Evolutionary conservation across 2,113 vertebrate genomes (phyloP), one percentile per base, ranked within the genome.

Genomic region (Pachypanchax playfairii): DNA sequence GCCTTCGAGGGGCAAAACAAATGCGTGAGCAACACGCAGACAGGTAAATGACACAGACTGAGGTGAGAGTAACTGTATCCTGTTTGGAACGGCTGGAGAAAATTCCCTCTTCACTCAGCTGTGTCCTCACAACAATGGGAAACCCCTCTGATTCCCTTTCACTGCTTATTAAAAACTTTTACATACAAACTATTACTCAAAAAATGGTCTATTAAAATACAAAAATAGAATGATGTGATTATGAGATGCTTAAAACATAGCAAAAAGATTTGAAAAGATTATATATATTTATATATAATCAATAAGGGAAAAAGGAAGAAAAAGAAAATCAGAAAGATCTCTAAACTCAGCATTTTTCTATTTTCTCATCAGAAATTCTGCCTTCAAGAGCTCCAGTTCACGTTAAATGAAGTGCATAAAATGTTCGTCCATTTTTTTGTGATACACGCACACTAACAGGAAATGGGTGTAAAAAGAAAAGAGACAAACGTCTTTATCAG

Each of bases 321-420:
- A n/a, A n/a, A n/a, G n/a, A n/a, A n/a, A n/a, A n/a, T n/a, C n/a
- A n/a, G n/a, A n/a, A n/a, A n/a, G n/a, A n/a, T n/a, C n/a, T n/a
- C n/a, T 33, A 33, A 11, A 33, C 6, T 9, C 29, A 31, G 29
- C 29, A 9, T 6, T 39, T 2, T 41, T n/a, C 13, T 36, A 11
- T 36, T 11, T 11, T 36, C 3, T 36, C 35, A 36, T 14, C 35
- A 13, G 35, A 36, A 14, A 36, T 42, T 42, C 43, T 21, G 42
- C 12, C 9, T 44, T 22, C 21, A 28, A 66, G 48, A 62, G 57
- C 48, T 57, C 84, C 65, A 74, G 63, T 67, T 87, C 83, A 81
- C 62, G 84, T 74, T 68, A 75, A 60, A 72, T 71, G 70, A 75
- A 67, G 20, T 82, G 73, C 80, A 68, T 52, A 70, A 82, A 84